phyloP scores from a whole-genome alignment of 2,113 vertebrate species.

The Psilopogon haemacephalus region DNA sequence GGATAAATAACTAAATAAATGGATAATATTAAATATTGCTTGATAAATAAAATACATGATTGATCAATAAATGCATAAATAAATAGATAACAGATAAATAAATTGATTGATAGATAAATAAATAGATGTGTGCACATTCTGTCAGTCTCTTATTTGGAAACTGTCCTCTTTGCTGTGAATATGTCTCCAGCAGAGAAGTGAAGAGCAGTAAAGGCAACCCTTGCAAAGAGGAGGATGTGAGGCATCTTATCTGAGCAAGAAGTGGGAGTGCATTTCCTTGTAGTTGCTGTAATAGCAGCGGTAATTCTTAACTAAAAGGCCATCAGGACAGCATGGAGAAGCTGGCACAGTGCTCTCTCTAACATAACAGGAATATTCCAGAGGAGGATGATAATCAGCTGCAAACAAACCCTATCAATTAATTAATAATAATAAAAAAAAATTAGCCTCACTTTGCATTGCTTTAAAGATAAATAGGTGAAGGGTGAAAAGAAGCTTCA shows the following conservation, averaged over 20 bases:
- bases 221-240: neutral
- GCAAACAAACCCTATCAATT: conserved; percentile 24
- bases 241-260: conserved; percentile 11
- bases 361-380: neutral
- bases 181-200: neutral
- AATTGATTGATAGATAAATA: neutral
- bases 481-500: neutral
- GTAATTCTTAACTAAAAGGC: conserved; percentile 34
- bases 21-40: too few species aligned
- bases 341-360: neutral
- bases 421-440: neutral
- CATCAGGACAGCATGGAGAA: neutral
- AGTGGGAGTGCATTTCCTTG: conserved; percentile 43
- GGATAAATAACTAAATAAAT: too few species aligned
- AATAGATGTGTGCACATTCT: neutral
- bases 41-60: too few species aligned
- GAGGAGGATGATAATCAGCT: neutral
- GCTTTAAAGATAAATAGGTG: conserved; percentile 11
- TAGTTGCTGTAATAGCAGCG: neutral
- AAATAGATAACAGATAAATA: neutral
- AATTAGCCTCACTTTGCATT: neutral
- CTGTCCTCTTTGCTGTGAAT: neutral
- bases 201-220: neutral
- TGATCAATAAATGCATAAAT: too few species aligned
- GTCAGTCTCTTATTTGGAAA: conserved; percentile 41